These are phyloP conservation scores for Struthio camelus DNA, from an alignment of 2,113 vertebrate species.

Conservation along the genomic window DNA sequence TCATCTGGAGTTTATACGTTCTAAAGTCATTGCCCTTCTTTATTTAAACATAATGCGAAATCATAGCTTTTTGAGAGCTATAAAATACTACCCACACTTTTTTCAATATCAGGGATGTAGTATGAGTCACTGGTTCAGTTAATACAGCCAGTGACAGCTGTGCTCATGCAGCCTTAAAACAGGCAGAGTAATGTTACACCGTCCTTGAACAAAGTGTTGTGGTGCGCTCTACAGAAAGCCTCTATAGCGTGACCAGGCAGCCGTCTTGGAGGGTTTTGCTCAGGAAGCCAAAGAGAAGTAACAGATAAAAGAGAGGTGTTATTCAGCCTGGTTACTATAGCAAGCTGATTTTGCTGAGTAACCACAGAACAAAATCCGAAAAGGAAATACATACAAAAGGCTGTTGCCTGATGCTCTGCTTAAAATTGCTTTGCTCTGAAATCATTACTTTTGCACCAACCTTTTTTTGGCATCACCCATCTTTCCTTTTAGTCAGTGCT, in stretches of 20 bases:
- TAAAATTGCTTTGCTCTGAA: not conserved
- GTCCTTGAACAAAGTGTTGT: not conserved
- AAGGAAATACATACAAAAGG: not conserved
- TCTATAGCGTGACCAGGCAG: not conserved
- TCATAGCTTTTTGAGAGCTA: slow-evolving; percentile 17
- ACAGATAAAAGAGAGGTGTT: not conserved
- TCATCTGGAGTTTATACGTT: not conserved
- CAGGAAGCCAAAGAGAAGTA: not conserved
- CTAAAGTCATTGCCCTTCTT: slow-evolving; percentile 23
- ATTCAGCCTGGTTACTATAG: not conserved
- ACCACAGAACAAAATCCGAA: not conserved
- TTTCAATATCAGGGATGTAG: slow-evolving; percentile 11
- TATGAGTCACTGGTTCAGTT: slow-evolving; percentile 58
- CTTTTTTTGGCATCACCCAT: not conserved
- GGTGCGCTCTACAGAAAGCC: not conserved
- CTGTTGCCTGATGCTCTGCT: not conserved
- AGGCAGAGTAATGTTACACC: not conserved
- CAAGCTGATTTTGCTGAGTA: not conserved
- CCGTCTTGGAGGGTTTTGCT: not conserved
- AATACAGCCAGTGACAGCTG: slow-evolving; percentile 32
- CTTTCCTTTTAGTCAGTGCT: not conserved
- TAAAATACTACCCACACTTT: slow-evolving; percentile 33
- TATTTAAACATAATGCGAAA: slow-evolving; percentile 47
- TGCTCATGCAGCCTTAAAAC: not conserved
- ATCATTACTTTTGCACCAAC: not conserved